Base-by-base conservation (phyloP, 2,888 invertebrate species). In the Cotesia congregata region DNA sequence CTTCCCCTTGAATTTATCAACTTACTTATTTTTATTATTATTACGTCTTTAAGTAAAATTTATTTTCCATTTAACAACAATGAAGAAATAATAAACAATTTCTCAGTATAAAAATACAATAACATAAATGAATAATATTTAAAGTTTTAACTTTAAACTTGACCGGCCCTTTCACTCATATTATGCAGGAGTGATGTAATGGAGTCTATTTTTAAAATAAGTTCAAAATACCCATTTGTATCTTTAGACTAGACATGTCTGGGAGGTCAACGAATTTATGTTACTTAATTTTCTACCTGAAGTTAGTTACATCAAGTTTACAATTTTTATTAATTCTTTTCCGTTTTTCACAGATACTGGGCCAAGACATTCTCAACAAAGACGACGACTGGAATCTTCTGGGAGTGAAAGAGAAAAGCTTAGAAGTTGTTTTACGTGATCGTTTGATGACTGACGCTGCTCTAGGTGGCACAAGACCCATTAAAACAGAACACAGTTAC, bases 401-500 rank as follows among this genome's bases (percentile, higher is more conserved):
- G 83, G 93, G 93, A 83, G 92, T 83, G 0, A 83, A 83, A 38
- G 85, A 87, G 39, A 86, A 84, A 78, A 83, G 85, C 50, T 90
- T 92, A 71, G 92, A 92, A 38, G 95, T 97, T 80, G 94, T 97
- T 74, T 91, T 97, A 40, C 95, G 97, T 90, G 97, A 97, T 90
- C 93, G 96, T 86, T 92, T 97, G 84, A 96, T 96, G 94, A 95
- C 96, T 9, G 96, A 96, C 85, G 97, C 97, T 3, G 94, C 95
- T 30, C 92, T 96, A 72, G 95, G 95, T 81, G 91, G 91, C 41
- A 87, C 87, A 67, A 94, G 94, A 72, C 96, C 96, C 82, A 97
- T 97, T 88, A 97, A 97, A 91, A 94, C 95, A 80, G 97, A 97
- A 90, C 97, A 97, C 91, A 97, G 97, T 81, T 97, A 97, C 92